Evolutionary conservation across 35 echinoderm and acorn worm species (phyloP), one percentile per base, ranked within the genome.

Genomic region (Eucidaris tribuloides): DNA sequence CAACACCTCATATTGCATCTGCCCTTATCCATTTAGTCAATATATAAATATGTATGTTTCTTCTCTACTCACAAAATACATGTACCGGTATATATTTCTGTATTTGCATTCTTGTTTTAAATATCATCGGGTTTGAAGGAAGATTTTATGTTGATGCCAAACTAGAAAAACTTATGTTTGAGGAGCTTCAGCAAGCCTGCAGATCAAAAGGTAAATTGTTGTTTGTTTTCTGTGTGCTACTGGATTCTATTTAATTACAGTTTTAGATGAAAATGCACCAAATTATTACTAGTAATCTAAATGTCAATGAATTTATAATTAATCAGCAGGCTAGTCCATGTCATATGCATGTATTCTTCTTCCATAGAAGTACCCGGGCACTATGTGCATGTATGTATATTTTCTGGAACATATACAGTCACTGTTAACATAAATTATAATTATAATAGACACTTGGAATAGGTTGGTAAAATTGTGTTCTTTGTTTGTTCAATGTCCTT

Each of bases 151-250:
- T 97, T 14, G 92, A 97, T 46, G 36, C 74, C 15, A 52, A 84
- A 17, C 77, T 97, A 24, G 90, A 97, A 46, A 93, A 77, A 56
- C 46, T 97, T 15, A 97, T 97, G 94, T 89, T 97, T 45, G 85
- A 92, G 50, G 94, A 97, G 49, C 68, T 97, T 34, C 83, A 71
- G 37, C 81, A 97, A 28, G 54, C 94, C 20, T 92, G 85, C 64
- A 77, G 79, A 44, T 82, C 91, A 76, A 76, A 56, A 50, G 70
- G 88, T 96, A 54, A 96, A 62, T 62, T 25, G 5, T 28, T 36
- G 6, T 11, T 3, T 62, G 18, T 15, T 5, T 7, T 24, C 54
- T 27, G n/a, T 28, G 81, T 80, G 14, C 7, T 9, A 9, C 7
- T 58, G 6, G 50, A 57, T 18, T 1, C 1, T 20, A 3, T 78